Conservation (phyloP, 2,888 invertebrate species). For the Trissonchulus sp. region DNA sequence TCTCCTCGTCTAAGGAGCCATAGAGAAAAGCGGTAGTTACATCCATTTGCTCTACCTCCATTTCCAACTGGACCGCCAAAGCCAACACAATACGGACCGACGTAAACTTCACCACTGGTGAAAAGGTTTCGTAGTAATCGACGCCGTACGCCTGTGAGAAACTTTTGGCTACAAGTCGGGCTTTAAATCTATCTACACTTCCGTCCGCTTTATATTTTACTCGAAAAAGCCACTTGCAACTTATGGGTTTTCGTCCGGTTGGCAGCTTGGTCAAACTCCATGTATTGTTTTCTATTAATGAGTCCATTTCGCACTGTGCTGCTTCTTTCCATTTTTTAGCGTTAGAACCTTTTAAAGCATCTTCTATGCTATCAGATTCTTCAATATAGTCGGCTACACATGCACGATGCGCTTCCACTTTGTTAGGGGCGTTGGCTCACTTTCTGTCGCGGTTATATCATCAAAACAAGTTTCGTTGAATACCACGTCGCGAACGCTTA, state of each 20-base stretch:
- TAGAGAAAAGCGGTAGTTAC: too few relatives aligned
- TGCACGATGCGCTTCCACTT: not conserved
- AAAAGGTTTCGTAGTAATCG: constrained; percentile 40
- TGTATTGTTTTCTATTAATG: constrained; percentile 36
- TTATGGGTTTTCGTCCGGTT: constrained; percentile 32
- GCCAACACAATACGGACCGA: constrained; percentile 37
- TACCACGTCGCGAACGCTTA: too few relatives aligned
- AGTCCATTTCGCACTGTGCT: constrained; percentile 30
- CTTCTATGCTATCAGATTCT: constrained; percentile 20
- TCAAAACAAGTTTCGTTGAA: too few relatives aligned
- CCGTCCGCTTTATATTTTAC: constrained; percentile 36
- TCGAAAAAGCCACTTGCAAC: constrained; percentile 40
- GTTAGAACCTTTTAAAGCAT: constrained; percentile 29
- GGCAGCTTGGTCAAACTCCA: constrained; percentile 36
- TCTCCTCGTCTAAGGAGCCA: too few relatives aligned
- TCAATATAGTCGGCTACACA: too few relatives aligned
- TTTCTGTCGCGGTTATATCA: too few relatives aligned
- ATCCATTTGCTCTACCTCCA: constrained; percentile 47
- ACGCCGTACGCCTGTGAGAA: constrained; percentile 36
- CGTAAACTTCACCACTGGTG: constrained; percentile 36
- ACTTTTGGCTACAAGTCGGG: constrained; percentile 39
- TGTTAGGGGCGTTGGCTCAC: too few relatives aligned
- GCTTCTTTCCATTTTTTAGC: constrained; percentile 34
- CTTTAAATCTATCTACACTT: constrained; percentile 37
- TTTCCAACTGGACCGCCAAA: constrained; percentile 41